Percentiles rank a stretch among this genome's conserved stretches.
Conservation (phyloP, 2,888 invertebrate genomes). For the Parnassius smintheus region DNA sequence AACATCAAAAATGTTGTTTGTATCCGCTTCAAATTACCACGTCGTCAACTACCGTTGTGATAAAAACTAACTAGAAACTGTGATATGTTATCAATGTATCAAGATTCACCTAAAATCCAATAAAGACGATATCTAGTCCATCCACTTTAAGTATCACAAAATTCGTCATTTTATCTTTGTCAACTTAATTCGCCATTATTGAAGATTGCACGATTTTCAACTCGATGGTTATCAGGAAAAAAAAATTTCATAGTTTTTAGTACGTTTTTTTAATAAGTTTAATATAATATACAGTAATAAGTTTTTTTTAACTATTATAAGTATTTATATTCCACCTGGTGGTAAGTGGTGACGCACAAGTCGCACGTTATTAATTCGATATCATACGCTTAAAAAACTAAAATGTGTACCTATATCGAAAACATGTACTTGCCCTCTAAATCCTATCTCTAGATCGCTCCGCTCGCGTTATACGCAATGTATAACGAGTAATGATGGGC, state of each 20-base stretch:
- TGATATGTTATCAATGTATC: constrained; percentile 22
- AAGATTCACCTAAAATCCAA: constrained; percentile 23
- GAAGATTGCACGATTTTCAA: not conserved
- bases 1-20: not conserved
- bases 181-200: constrained; percentile 10
- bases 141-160: constrained; percentile 18
- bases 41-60: constrained; percentile 18
- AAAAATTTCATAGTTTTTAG: not conserved
- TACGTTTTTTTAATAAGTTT: too few species aligned
- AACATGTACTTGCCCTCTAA: too few species aligned
- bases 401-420: too few species aligned
- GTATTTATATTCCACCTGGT: too few species aligned
- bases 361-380: too few species aligned
- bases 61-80: constrained; percentile 10
- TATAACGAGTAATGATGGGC: too few species aligned
- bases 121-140: constrained; percentile 14
- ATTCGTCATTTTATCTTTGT: constrained; percentile 13
- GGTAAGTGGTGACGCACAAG: too few species aligned
- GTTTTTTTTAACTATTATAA: too few species aligned
- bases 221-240: not conserved
- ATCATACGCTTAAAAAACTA: too few species aligned
- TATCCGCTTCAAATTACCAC: constrained; percentile 15
- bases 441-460: too few species aligned
- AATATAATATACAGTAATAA: too few species aligned
- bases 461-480: too few species aligned